These are phyloP conservation scores for Athalia circularis DNA, from an alignment of 2,888 invertebrate genomes.

Conservation along the genomic window DNA sequence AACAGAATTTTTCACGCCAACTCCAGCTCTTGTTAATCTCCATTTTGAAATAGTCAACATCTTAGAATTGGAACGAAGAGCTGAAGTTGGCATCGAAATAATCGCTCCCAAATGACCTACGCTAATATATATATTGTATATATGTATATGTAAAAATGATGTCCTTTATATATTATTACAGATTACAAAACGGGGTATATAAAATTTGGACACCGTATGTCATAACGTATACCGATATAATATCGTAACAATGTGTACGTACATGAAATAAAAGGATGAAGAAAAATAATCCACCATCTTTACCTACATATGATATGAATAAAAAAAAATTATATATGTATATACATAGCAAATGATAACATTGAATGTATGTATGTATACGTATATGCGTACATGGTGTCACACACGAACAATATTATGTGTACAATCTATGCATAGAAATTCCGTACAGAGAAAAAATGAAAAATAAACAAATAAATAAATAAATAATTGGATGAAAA, in stretches of 20 bases:
- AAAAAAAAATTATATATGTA: neutral
- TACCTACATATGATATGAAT: too few species aligned
- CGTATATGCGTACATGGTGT: slow-evolving; percentile 10
- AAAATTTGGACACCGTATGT: slow-evolving; percentile 14
- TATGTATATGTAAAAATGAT: neutral
- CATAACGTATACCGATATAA: neutral
- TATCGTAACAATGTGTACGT: neutral
- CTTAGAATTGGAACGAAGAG: too few species aligned
- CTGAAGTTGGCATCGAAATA: too few species aligned
- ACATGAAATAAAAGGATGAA: neutral
- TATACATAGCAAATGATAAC: too few species aligned
- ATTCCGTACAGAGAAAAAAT: neutral
- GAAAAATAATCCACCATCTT: neutral
- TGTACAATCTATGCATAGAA: neutral
- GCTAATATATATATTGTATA: neutral
- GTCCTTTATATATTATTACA: neutral
- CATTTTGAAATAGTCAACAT: too few species aligned
- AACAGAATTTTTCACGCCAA: too few species aligned
- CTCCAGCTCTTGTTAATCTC: too few species aligned
- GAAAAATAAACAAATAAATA: neutral
- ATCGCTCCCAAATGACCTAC: too few species aligned
- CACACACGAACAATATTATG: neutral
- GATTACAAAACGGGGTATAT: neutral
- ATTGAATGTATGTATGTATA: neutral
- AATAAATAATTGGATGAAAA: neutral